These are phyloP conservation scores for Hirtodrosophila trivittata DNA, from an alignment of 2,888 invertebrate species.

Conservation along the genomic window DNA sequence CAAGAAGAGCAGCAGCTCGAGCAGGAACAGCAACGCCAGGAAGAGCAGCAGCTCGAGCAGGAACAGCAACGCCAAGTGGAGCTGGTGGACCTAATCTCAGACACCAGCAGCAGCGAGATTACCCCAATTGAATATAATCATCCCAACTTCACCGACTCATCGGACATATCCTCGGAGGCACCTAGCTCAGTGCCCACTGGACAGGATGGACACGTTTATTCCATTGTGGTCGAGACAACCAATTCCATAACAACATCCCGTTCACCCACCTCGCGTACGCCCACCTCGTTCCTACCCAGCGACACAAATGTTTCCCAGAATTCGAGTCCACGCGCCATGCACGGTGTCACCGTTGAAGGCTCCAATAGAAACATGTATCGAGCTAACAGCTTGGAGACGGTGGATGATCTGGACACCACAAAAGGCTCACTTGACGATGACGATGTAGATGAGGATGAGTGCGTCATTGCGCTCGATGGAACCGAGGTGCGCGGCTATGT, in stretches of 20 bases:
- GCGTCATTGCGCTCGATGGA: conserved; percentile 66
- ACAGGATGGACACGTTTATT: conserved; percentile 38
- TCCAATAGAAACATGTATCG: conserved; percentile 48
- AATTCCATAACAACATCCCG: conserved; percentile 54
- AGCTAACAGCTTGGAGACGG: conserved; percentile 65
- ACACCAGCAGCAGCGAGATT: not conserved
- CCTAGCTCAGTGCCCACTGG: not conserved
- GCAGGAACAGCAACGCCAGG: not conserved
- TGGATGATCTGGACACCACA: conserved; percentile 64
- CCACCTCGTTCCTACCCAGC: conserved; percentile 60
- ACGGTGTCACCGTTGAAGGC: conserved; percentile 28
- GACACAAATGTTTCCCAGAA: conserved; percentile 62
- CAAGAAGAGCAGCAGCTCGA: not conserved
- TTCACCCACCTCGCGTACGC: conserved; percentile 55
- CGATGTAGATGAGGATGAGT: conserved; percentile 55
- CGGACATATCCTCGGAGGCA: conserved; percentile 33
- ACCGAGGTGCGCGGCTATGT: conserved; percentile 65
- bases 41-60: too few relatives aligned
- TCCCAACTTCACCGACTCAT: conserved; percentile 30
- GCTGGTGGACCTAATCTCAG: conserved; percentile 6
- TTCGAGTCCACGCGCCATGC: conserved; percentile 51
- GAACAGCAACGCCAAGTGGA: too few relatives aligned
- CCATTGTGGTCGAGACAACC: conserved; percentile 57
- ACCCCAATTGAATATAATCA: conserved; percentile 1
- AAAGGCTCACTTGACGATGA: conserved; percentile 65